Conservation (phyloP, 92 coral and sea anemone genomes). For the Heteractis magnifica region DNA sequence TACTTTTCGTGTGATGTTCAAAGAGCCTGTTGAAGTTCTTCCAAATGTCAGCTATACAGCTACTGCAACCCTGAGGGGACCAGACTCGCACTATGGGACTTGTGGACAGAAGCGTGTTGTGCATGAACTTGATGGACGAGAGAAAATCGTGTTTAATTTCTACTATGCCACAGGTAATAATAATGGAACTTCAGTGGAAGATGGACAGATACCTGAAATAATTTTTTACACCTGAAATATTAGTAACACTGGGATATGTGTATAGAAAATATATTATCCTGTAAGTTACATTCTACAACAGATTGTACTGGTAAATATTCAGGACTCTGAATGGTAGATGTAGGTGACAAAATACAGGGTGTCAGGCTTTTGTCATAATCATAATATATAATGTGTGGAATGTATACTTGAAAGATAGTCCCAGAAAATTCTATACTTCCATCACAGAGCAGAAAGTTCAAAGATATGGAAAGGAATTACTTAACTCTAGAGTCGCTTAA, state of each 20-base stretch:
- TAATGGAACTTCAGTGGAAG: slow-evolving; percentile 96
- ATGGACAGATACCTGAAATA: slow-evolving; percentile 97
- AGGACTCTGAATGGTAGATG: too few species aligned
- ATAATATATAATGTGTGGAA: too few species aligned
- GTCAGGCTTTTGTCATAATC: too few species aligned
- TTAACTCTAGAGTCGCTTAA: too few species aligned
- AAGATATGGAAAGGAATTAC: too few species aligned
- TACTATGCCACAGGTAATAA: slow-evolving; percentile 95
- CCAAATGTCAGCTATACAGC: slow-evolving; percentile 82
- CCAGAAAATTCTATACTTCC: too few species aligned
- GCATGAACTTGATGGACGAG: slow-evolving; percentile 75
- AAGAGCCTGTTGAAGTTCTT: slow-evolving; percentile 85
- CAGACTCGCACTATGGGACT: slow-evolving; percentile 97
- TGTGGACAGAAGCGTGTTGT: slow-evolving; percentile 85
- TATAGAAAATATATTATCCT: too few species aligned
- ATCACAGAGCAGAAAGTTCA: too few species aligned
- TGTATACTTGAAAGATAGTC: too few species aligned
- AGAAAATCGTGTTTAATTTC: slow-evolving; percentile 84
- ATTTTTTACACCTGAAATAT: slow-evolving; percentile 80
- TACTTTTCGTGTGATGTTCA: slow-evolving; percentile 93
- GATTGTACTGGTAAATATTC: too few species aligned
- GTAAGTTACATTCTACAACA: too few species aligned
- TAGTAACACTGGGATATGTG: neutral
- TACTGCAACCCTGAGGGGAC: slow-evolving; percentile 87
- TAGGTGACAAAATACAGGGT: too few species aligned